A percentile compares a stretch with the other conserved stretches of the same genome.
Conservation (phyloP, 2,888 invertebrate genomes). For the Meandrusa payeni region DNA sequence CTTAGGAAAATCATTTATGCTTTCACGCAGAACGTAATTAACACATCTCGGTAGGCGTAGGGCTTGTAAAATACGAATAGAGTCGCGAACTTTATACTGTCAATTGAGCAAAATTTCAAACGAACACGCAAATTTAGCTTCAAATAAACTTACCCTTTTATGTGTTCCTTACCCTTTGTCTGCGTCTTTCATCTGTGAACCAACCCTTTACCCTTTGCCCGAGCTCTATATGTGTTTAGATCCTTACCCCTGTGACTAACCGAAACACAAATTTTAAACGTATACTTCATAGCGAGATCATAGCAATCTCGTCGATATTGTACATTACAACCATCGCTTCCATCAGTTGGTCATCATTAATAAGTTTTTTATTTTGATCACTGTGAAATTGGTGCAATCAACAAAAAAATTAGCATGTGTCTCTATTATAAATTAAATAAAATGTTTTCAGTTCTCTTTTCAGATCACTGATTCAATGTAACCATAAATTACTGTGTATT, state of each 20-base stretch:
- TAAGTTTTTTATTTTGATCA: conserved; percentile 39
- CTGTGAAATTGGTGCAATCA: conserved; percentile 74
- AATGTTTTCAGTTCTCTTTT: too few relatives aligned
- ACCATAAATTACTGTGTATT: too few relatives aligned
- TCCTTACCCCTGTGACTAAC: conserved; percentile 77
- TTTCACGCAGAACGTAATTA: conserved; percentile 78
- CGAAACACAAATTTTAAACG: conserved; percentile 73
- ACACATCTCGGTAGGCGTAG: conserved; percentile 71
- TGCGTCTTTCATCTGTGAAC: conserved; percentile 90
- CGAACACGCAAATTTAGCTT: conserved; percentile 80
- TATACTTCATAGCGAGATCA: conserved; percentile 67
- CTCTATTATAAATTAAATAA: too few relatives aligned
- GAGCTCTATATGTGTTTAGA: conserved; percentile 80
- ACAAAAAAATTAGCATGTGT: too few relatives aligned
- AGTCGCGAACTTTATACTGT: conserved; percentile 70
- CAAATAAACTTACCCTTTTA: conserved; percentile 81
- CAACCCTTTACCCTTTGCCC: conserved; percentile 78
- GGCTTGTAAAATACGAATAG: conserved; percentile 68
- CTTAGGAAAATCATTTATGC: conserved; percentile 81
- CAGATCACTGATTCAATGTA: too few relatives aligned
- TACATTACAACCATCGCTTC: conserved; percentile 77
- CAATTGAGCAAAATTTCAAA: conserved; percentile 74
- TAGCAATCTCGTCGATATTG: conserved; percentile 67
- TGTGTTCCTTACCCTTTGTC: conserved; percentile 87
- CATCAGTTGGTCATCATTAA: conserved; percentile 62